phyloP scores from a whole-genome alignment of 1,140 invertebrate species.

The Mizuhopecten yessoensis region DNA sequence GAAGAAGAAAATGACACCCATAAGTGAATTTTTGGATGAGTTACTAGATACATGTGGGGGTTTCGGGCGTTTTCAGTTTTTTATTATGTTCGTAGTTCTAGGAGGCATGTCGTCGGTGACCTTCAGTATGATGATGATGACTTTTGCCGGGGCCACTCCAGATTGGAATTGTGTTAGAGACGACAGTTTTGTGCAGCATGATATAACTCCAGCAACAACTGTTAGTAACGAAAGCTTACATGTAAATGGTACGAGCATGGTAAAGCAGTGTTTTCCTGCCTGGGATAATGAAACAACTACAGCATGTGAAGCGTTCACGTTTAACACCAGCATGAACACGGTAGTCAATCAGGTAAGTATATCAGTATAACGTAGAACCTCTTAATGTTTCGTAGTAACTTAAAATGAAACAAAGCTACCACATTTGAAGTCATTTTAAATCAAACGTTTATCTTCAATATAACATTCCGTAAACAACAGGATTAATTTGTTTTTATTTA shows the following conservation, averaged over 20 bases:
- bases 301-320: neutral
- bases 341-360: neutral
- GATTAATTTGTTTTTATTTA: too few relatives aligned
- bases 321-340: neutral
- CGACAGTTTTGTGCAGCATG: neutral
- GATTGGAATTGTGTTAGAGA: neutral
- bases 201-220: neutral
- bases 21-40: conserved; percentile 5
- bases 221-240: neutral
- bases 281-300: neutral
- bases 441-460: too few relatives aligned
- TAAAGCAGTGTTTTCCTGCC: neutral
- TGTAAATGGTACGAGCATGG: neutral
- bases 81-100: neutral
- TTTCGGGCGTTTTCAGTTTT: neutral
- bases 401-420: too few relatives aligned
- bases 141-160: neutral
- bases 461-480: too few relatives aligned
- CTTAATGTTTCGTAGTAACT: too few relatives aligned
- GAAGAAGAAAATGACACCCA: too few relatives aligned
- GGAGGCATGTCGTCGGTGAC: neutral
- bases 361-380: too few relatives aligned
- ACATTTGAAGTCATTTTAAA: too few relatives aligned
- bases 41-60: neutral
- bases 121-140: conserved; percentile 19